A percentile compares a stretch with the other conserved stretches of the same genome.
phyloP scores from a whole-genome alignment of 1,140 invertebrate species.

The Euura lappo region DNA sequence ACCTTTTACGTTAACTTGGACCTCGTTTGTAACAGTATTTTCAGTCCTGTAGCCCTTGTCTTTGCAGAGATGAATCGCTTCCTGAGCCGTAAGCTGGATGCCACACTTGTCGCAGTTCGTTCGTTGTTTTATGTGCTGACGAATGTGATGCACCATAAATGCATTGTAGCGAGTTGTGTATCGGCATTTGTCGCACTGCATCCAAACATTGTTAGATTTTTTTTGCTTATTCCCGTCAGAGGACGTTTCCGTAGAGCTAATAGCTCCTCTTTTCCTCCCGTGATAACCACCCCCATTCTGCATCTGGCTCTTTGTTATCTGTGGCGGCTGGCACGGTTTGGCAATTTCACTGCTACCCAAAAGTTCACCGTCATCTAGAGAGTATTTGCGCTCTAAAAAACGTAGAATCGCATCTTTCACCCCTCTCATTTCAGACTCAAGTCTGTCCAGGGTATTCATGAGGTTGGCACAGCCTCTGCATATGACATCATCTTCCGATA shows the following conservation, averaged over 20 bases:
- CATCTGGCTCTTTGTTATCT: slow-evolving; percentile 29
- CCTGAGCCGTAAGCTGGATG: slow-evolving; percentile 20
- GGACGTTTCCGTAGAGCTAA: slow-evolving; percentile 13
- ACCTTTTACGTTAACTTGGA: slow-evolving; percentile 1
- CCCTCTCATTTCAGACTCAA: slow-evolving; percentile 48
- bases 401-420: slow-evolving; percentile 40
- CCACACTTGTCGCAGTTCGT: slow-evolving; percentile 32
- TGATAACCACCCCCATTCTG: slow-evolving; percentile 20
- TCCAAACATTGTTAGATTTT: slow-evolving; percentile 38
- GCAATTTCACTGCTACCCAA: slow-evolving; percentile 30
- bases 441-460: slow-evolving; percentile 52
- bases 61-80: slow-evolving; percentile 27
- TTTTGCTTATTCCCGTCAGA: slow-evolving; percentile 22
- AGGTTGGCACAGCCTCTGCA: slow-evolving; percentile 54
- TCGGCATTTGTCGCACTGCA: slow-evolving; percentile 55
- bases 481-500: slow-evolving; percentile 57
- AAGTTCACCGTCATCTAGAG: slow-evolving; percentile 48
- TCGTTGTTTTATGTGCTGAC: slow-evolving; percentile 38
- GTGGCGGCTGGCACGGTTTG: slow-evolving; percentile 36
- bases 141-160: slow-evolving; percentile 48
- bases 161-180: slow-evolving; percentile 51
- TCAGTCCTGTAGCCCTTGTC: slow-evolving; percentile 9
- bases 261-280: slow-evolving; percentile 33
- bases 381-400: slow-evolving; percentile 55
- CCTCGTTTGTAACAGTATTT: not conserved